These are phyloP conservation scores for Zaprionus taronus DNA, from an alignment of 1,140 invertebrate genomes.

Conservation along the genomic window DNA sequence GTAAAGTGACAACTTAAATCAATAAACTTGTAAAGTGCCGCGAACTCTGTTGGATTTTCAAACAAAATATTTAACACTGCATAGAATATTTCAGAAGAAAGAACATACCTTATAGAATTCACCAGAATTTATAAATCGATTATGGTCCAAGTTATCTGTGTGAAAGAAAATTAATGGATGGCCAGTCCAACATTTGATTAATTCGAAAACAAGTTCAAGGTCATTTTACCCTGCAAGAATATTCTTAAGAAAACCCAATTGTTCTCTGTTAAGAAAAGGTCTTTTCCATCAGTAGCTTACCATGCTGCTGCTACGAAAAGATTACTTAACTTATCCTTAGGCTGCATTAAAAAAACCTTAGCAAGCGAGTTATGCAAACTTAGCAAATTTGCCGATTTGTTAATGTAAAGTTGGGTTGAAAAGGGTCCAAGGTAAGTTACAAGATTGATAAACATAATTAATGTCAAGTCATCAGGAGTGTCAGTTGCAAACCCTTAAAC, in stretches of 20 bases:
- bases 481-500: background rate
- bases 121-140: too few relatives aligned
- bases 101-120: too few relatives aligned
- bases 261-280: too few relatives aligned
- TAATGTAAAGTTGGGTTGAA: slow-evolving; percentile 3
- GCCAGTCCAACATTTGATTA: background rate
- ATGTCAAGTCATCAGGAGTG: slow-evolving; percentile 6
- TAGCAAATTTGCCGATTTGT: slow-evolving; percentile 24
- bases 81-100: background rate
- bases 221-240: background rate
- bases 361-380: slow-evolving; percentile 4
- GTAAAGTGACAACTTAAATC: slow-evolving; percentile 12
- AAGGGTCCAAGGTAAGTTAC: slow-evolving; percentile 20
- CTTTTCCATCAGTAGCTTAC: too few relatives aligned
- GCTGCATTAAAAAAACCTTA: slow-evolving; percentile 8
- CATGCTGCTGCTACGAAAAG: background rate
- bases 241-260: too few relatives aligned
- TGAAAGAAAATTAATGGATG: background rate
- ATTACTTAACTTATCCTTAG: slow-evolving; percentile 1
- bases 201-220: slow-evolving; percentile 5
- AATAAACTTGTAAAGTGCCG: slow-evolving; percentile 5
- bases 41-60: background rate
- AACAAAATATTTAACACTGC: background rate
- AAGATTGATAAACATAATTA: slow-evolving; percentile 24
- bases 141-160: too few relatives aligned